Base-by-base conservation (phyloP, 2,797 vertebrate genomes). In the Danio aesculapii region DNA sequence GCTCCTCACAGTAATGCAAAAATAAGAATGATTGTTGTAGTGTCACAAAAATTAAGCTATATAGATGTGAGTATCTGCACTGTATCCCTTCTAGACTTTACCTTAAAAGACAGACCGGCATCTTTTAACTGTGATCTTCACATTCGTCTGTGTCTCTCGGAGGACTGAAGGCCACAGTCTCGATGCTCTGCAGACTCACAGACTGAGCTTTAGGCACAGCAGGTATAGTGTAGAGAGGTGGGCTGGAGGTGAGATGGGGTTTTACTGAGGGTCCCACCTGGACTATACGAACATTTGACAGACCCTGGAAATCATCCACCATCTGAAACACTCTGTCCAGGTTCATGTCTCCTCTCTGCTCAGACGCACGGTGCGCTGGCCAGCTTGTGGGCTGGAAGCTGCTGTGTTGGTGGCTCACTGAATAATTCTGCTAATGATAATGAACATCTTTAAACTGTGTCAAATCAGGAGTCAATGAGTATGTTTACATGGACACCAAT, bases 291-390 rank as follows among this genome's bases (percentile, higher is more conserved):
- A 84, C 49, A 77, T 86, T 91, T 52, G 91, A 80, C 17, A 91
- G 87, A 13, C 85, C 86, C 78, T 87, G 89, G 86, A 95, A 80
- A 61, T 96, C 94, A 77, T 95, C 93, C 46, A 92, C 93, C 47
- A 93, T 91, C 86, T 94, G 94, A 88, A 95, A 95, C 83, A 94
- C 87, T 21, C 85, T 88, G 70, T 96, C 94, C 82, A 95, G 83
- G 87, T 90, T 93, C 68, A 94, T 81, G 61, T 95, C 90, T 21
- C 78, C 82, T 83, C 91, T 92, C 83, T 92, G 92, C 78, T 93
- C 92, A 72, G 92, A 89, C 69, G 85, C 81, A 55, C 90, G 74
- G 74, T 76, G 81, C 69, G 82, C 88, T 17, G 88, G 84, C 86
- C 87, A 89, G n/a, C 76, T 55, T 63, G 74, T 46, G 70, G 77